Evolutionary conservation across 2,888 invertebrate species (phyloP), one percentile per base, ranked within the genome.

Genomic region (Charanyca ferruginea): DNA sequence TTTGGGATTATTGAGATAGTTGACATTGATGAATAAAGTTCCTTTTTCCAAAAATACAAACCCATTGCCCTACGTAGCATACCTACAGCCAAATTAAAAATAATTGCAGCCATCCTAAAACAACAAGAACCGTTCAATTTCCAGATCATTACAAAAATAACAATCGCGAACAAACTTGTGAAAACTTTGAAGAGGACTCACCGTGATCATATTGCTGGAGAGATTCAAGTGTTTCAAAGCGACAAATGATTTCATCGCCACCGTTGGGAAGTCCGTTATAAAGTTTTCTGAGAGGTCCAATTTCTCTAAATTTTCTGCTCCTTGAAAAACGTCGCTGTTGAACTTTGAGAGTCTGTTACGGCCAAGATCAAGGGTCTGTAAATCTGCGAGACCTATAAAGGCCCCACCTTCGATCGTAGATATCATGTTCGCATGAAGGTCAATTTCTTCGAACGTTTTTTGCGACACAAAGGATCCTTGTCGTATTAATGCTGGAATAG

Each of bases 241-340:
- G 23, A 93, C 92, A 80, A 98, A 96, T 32, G 97, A 96, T 85
- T 97, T 97, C 49, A 98, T 89, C 0, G 98, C 97, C 11, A 97
- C 97, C 0, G 97, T 96, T 4, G 98, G 98, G 86, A 98, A 98
- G 87, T 98, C 97, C 1, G 96, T 95, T 62, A 99, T 97, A 88
- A 98, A 98, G 94, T 99, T 99, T 85, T 98, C 97, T 0, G 98
- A 98, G 28, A 99, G 94, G 89, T 98, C 98, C 77, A 99, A 93
- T 81, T 97, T 97, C 83, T 97, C 97, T 71, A 99, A 94, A 82
- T 97, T 97, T 65, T 97, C 96, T 5, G 98, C 96, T 60, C 98
- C 97, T 95, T 97, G 96, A 85, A 98, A 98, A 59, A 98, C 97
- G 87, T 98, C 98, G 89, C 98, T 98, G 90, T 98, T 98, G 85